These are phyloP conservation scores for Limnephilus rhombicus DNA, from an alignment of 2,888 invertebrate genomes.

Conservation along the genomic window DNA sequence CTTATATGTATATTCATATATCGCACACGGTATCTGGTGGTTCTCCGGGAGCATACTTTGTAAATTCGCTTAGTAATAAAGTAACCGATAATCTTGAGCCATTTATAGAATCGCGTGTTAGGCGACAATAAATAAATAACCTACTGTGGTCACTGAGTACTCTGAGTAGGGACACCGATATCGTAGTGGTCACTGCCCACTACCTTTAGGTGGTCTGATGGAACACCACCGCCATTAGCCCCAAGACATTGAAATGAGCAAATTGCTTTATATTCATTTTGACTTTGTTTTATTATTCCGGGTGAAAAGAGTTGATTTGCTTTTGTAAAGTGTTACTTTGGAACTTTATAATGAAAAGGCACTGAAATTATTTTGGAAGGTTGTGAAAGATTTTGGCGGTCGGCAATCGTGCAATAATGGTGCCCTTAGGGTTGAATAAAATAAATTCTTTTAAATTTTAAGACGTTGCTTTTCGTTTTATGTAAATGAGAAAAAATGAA, in stretches of 20 bases:
- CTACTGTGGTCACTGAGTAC: constrained; percentile 58
- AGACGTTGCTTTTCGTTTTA: background rate
- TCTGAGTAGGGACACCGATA: constrained; percentile 54
- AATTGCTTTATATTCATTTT: background rate
- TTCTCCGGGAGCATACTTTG: constrained; percentile 34
- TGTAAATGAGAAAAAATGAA: background rate
- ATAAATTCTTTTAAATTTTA: too few species aligned
- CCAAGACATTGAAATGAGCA: constrained; percentile 5
- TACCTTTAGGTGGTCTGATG: background rate
- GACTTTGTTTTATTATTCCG: background rate
- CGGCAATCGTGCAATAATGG: background rate
- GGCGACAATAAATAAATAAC: constrained; percentile 61
- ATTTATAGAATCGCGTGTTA: constrained; percentile 63
- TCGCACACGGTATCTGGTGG: background rate
- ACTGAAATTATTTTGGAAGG: background rate
- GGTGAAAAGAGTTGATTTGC: background rate
- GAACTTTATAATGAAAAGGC: background rate
- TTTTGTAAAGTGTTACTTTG: background rate
- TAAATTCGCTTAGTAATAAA: constrained; percentile 57
- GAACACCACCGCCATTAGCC: background rate
- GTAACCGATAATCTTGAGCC: constrained; percentile 50
- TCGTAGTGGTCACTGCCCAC: background rate
- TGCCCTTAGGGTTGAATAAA: too few species aligned
- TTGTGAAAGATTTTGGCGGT: background rate
- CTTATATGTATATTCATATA: background rate